phyloP scores from a whole-genome alignment of 2,888 invertebrate species.

The Ormia ochracea region DNA sequence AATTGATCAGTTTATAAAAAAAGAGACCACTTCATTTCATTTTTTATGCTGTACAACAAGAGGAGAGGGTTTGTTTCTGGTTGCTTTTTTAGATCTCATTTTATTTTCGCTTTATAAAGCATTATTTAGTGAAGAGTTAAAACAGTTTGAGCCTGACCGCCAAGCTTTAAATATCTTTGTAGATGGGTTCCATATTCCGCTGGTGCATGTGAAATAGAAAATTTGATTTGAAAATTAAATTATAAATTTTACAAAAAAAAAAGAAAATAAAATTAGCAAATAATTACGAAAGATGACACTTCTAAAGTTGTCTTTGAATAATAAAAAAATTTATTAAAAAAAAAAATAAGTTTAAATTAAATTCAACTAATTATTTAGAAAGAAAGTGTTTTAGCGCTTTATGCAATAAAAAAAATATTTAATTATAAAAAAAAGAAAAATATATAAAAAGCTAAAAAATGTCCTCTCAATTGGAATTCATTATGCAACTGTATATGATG shows the following conservation, averaged over 20 bases:
- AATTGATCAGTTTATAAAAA: slow-evolving; percentile 65
- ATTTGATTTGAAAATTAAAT: slow-evolving; percentile 24
- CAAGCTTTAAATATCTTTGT: slow-evolving; percentile 69
- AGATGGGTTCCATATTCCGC: slow-evolving; percentile 33
- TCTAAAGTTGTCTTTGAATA: slow-evolving; percentile 19
- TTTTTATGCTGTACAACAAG: slow-evolving; percentile 17
- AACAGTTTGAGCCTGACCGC: slow-evolving; percentile 75
- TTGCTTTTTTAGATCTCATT: slow-evolving; percentile 58
- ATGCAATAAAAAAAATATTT: slow-evolving; percentile 25
- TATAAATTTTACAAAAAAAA: slow-evolving; percentile 39
- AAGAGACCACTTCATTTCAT: neutral
- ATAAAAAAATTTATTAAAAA: slow-evolving; percentile 19
- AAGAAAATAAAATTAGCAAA: slow-evolving; percentile 15
- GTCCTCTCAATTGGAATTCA: slow-evolving; percentile 75
- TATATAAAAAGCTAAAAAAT: slow-evolving; percentile 63
- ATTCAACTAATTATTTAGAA: slow-evolving; percentile 18
- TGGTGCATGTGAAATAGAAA: slow-evolving; percentile 47
- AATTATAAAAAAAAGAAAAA: slow-evolving; percentile 39
- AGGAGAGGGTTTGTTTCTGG: slow-evolving; percentile 50
- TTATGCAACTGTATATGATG: slow-evolving; percentile 76
- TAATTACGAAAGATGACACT: neutral
- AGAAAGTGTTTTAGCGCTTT: slow-evolving; percentile 16
- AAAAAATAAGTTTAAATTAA: slow-evolving; percentile 9
- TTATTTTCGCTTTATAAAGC: slow-evolving; percentile 70
- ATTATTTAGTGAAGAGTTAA: slow-evolving; percentile 71